Percentiles rank a stretch among this genome's conserved stretches.
Evolutionary conservation across 2,888 invertebrate species (phyloP).

Genomic region (Oligia fasciuncula): DNA sequence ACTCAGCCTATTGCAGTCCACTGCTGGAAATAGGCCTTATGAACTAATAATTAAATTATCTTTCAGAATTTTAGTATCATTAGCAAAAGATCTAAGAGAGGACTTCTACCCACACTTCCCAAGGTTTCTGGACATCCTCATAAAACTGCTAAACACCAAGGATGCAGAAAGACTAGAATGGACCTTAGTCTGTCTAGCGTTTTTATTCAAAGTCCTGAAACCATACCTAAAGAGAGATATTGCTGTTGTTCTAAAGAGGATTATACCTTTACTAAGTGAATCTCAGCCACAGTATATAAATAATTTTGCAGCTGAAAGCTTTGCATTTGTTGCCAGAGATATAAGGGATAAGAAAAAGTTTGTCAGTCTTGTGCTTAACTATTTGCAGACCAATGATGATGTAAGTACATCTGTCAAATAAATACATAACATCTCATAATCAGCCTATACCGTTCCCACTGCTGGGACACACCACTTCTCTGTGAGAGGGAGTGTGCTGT

Average conservation of each 20-base stretch:
- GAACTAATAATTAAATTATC: conserved; percentile 20
- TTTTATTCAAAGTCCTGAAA: conserved; percentile 97
- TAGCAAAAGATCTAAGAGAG: conserved; percentile 96
- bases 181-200: conserved; percentile 95
- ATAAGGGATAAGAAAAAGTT: conserved; percentile 94
- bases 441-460: neutral
- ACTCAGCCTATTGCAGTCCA: no score
- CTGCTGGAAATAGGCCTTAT: no score
- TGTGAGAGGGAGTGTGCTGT: neutral
- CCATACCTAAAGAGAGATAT: conserved; percentile 95
- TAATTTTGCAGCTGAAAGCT: conserved; percentile 98
- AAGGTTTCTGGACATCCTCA: conserved; percentile 93
- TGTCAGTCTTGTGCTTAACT: conserved; percentile 92
- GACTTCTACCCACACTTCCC: conserved; percentile 97
- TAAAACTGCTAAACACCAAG: conserved; percentile 93
- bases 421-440: neutral
- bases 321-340: conserved; percentile 98
- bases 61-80: conserved; percentile 94
- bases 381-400: conserved; percentile 92
- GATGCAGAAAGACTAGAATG: conserved; percentile 96
- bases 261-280: conserved; percentile 94
- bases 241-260: conserved; percentile 92
- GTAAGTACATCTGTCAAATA: conserved; percentile 85
- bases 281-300: conserved; percentile 95
- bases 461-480: neutral